Percentiles rank a stretch among this genome's conserved stretches.
Conservation (phyloP, 2,888 invertebrate species). For the Heliconius cydno region DNA sequence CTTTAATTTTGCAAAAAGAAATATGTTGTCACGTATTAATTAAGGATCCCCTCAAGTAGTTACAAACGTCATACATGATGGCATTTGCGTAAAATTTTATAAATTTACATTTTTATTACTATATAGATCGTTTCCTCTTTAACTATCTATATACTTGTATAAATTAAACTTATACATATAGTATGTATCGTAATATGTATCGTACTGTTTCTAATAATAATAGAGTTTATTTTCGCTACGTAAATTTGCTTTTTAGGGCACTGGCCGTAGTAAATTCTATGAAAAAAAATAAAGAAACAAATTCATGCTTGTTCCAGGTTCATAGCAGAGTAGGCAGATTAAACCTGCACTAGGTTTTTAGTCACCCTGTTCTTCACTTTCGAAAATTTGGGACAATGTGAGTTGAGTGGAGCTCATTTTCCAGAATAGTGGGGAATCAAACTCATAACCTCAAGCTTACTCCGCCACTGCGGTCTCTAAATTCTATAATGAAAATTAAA, state of each 20-base stretch:
- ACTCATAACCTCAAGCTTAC: too few species aligned
- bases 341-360: too few species aligned
- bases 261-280: not conserved
- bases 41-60: slow-evolving; percentile 16
- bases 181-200: not conserved
- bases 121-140: not conserved
- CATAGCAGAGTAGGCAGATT: not conserved
- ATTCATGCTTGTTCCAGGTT: not conserved
- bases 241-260: too few species aligned
- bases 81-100: slow-evolving; percentile 15
- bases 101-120: slow-evolving; percentile 8
- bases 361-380: too few species aligned
- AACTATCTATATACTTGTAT: not conserved
- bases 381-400: too few species aligned
- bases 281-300: not conserved
- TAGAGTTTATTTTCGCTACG: not conserved
- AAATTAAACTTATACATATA: not conserved
- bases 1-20: not conserved
- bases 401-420: too few species aligned
- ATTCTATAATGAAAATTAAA: not conserved
- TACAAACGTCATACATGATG: slow-evolving; percentile 22
- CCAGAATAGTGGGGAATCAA: too few species aligned
- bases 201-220: not conserved
- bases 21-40: not conserved
- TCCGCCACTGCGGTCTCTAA: too few species aligned